These are phyloP conservation scores for Carposina sasakii DNA, from an alignment of 1,140 invertebrate species.

Conservation along the genomic window DNA sequence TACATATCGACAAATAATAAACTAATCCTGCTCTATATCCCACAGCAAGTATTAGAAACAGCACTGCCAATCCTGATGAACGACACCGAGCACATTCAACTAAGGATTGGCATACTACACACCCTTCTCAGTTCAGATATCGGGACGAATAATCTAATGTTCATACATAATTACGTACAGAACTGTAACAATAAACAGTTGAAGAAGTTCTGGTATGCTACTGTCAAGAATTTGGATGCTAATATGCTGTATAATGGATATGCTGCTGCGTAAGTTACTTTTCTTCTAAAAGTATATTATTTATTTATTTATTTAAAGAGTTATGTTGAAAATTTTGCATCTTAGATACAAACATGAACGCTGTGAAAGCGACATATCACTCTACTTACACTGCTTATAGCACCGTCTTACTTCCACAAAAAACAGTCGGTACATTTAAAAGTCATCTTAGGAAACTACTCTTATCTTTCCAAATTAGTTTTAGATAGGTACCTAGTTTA, in stretches of 20 bases:
- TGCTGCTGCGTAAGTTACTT: constrained; percentile 44
- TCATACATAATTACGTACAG: constrained; percentile 79
- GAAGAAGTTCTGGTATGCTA: constrained; percentile 82
- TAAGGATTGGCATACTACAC: constrained; percentile 77
- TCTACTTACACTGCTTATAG: too few relatives aligned
- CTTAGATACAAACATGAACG: too few relatives aligned
- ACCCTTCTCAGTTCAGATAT: constrained; percentile 76
- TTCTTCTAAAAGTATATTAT: background rate
- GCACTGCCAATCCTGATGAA: constrained; percentile 80
- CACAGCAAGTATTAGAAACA: constrained; percentile 46
- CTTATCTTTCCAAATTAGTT: too few relatives aligned
- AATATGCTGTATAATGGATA: constrained; percentile 61
- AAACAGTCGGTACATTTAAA: too few relatives aligned
- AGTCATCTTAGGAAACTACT: too few relatives aligned
- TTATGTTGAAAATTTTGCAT: too few relatives aligned
- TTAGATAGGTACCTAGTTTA: too few relatives aligned
- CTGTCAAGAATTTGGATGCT: constrained; percentile 78
- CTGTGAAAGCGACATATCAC: too few relatives aligned
- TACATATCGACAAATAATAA: too few relatives aligned
- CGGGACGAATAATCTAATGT: constrained; percentile 76
- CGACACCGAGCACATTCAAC: constrained; percentile 77
- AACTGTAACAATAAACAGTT: constrained; percentile 76
- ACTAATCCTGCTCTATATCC: too few relatives aligned
- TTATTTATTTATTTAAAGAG: constrained; percentile 49
- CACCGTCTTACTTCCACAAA: too few relatives aligned